Conservation (phyloP, 1,140 invertebrate species). For the Polypedilum vanderplanki region DNA sequence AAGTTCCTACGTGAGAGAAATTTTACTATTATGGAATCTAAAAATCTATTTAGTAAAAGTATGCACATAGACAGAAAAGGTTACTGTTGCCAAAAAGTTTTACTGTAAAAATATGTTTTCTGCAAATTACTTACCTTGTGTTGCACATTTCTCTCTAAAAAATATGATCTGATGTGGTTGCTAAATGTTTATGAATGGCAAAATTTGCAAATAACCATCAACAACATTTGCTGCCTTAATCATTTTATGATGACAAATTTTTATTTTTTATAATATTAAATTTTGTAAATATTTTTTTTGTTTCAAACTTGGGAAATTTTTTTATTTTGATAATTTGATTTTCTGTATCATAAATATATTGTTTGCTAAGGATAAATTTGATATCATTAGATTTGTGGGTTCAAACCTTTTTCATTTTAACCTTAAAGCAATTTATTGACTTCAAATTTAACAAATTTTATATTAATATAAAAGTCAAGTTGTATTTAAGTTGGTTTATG, state of each 20-base stretch:
- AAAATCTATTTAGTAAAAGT: not conserved
- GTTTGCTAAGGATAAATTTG: no score
- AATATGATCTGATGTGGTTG: no score
- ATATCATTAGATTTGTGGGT: no score
- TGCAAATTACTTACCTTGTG: conserved; percentile 1
- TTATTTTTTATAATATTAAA: conserved; percentile 1
- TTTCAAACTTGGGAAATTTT: no score
- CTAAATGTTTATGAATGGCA: not conserved
- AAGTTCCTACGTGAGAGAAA: not conserved
- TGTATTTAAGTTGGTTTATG: no score
- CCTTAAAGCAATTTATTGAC: no score
- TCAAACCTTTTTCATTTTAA: no score
- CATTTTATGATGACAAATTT: conserved; percentile 6
- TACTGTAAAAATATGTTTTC: not conserved
- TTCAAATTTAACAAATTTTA: no score
- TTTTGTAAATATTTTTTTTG: no score
- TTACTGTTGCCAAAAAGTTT: not conserved
- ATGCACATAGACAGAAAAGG: not conserved
- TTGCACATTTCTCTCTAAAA: not conserved
- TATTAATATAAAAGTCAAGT: no score
- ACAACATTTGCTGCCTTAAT: conserved; percentile 6
- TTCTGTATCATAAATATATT: no score
- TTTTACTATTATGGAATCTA: not conserved
- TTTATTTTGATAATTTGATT: no score
- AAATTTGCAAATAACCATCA: conserved; percentile 18